Evolutionary conservation across 2,888 invertebrate genomes (phyloP), one percentile per base, ranked within the genome.

Genomic region (Neocrepidodera transversa): DNA sequence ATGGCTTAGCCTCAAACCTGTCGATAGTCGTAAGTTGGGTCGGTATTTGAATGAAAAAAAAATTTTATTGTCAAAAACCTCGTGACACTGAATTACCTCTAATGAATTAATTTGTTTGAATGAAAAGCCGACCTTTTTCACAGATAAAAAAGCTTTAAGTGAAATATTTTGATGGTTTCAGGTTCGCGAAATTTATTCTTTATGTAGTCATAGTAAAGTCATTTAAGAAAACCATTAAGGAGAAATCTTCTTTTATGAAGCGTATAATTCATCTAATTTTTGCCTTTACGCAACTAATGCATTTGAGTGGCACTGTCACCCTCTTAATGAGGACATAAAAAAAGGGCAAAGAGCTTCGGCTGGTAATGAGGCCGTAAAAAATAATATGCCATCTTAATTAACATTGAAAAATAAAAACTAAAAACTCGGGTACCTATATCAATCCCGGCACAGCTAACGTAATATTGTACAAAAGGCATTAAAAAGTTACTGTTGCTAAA

Each of bases 401-500:
- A 62, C 61, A 56, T 58, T 60, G 58, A 62, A 64, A 67, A 67
- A 66, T 64, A 63, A 63, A 63, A 53, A 57, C 52, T 56, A 53
- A 55, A 52, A 59, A 60, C 48, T 60, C 60, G 55, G 63, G 63
- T 60, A 54, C 53, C 36, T 54, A 60, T 63, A 64, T 64, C 63
- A 64, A 64, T 64, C 53, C 60, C 63, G 52, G 45, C 36, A 56
- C 56, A 64, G 61, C 60, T 61, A 45, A 53, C 59, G 61, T 61
- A 58, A 61, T 64, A 61, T 61, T 61, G 63, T 64, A 64, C 63
- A 60, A 64, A 64, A 60, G 62, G 56, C 65, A 57, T 56, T 65
- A 68, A 68, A 67, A 66, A 68, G 63, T 68, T 68, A 60, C 62
- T 65, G 65, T 61, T 65, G 67, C 66, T 71, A 68, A 71, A 71